Evolutionary conservation across 2,888 invertebrate species (phyloP).

Genomic region (Phortica okadai): DNA sequence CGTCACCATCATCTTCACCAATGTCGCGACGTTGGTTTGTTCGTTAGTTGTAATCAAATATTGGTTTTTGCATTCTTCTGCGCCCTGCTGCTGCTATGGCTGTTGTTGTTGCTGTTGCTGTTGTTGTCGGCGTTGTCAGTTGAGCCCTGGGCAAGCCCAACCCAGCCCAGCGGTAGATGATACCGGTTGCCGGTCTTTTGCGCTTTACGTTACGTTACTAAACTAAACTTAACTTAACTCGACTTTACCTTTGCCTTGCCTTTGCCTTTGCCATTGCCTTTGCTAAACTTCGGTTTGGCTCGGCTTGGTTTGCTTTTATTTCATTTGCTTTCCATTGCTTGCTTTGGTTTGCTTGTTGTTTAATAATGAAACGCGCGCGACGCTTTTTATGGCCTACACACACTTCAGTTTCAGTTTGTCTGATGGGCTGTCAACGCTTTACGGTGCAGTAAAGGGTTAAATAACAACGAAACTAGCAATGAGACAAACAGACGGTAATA

Average conservation of each 20-base stretch:
- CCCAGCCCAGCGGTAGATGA: constrained; percentile 3
- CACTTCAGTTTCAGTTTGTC: constrained; percentile 21
- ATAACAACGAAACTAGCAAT: not conserved
- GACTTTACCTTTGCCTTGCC: not conserved
- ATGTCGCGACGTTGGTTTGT: not conserved
- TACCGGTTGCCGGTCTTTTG: constrained; percentile 7
- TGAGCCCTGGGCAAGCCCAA: constrained; percentile 5
- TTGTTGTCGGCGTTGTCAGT: constrained; percentile 3
- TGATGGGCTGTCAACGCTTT: constrained; percentile 17
- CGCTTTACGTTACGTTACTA: not conserved
- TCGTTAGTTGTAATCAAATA: constrained; percentile 57
- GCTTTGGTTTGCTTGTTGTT: constrained; percentile 7
- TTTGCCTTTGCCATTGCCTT: constrained; percentile 25
- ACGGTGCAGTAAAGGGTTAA: not conserved
- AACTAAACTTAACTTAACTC: too few relatives aligned
- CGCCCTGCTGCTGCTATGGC: constrained; percentile 15
- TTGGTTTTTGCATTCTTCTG: constrained; percentile 51
- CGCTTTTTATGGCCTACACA: constrained; percentile 36
- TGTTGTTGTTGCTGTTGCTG: constrained; percentile 1
- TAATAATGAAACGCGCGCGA: constrained; percentile 18
- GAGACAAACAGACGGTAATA: not conserved
- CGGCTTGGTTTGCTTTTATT: not conserved
- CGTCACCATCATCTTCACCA: not conserved
- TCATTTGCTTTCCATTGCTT: not conserved
- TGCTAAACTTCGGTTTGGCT: not conserved